Evolutionary conservation across 2,888 invertebrate genomes (phyloP).

Genomic region (Hyles lineata): DNA sequence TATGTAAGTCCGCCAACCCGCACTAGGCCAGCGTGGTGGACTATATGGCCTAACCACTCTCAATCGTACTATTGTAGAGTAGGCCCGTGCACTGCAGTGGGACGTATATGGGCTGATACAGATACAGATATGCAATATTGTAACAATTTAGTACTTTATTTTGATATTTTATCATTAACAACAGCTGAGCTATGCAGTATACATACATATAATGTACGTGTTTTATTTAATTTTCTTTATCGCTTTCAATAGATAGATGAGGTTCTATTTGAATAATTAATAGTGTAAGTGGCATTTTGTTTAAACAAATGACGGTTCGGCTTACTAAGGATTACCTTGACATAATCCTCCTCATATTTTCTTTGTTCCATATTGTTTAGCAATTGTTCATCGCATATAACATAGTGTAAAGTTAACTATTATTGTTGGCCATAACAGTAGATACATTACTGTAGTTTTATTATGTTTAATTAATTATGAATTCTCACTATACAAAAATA

Average conservation of each 20-base stretch:
- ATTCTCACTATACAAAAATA: too few relatives aligned
- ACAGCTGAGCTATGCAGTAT: neutral
- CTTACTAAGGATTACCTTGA: neutral
- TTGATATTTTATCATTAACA: neutral
- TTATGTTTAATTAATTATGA: too few relatives aligned
- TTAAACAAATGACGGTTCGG: neutral
- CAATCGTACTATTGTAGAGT: too few relatives aligned
- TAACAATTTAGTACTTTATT: too few relatives aligned
- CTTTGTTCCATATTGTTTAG: neutral
- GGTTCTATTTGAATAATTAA: neutral
- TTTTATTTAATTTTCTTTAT: slow-evolving; percentile 18
- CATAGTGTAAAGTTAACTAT: neutral
- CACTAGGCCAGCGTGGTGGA: too few relatives aligned
- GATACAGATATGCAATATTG: too few relatives aligned
- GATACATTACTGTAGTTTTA: too few relatives aligned
- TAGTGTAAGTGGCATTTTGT: neutral
- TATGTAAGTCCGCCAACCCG: too few relatives aligned
- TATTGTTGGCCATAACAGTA: neutral
- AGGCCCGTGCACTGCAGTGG: too few relatives aligned
- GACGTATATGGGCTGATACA: too few relatives aligned
- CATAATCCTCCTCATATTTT: neutral
- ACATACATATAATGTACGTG: neutral
- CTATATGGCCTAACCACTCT: too few relatives aligned
- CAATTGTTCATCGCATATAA: neutral
- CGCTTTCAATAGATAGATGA: neutral